These are phyloP conservation scores for Pheosia gnoma DNA, from an alignment of 2,888 invertebrate genomes.

Conservation along the genomic window DNA sequence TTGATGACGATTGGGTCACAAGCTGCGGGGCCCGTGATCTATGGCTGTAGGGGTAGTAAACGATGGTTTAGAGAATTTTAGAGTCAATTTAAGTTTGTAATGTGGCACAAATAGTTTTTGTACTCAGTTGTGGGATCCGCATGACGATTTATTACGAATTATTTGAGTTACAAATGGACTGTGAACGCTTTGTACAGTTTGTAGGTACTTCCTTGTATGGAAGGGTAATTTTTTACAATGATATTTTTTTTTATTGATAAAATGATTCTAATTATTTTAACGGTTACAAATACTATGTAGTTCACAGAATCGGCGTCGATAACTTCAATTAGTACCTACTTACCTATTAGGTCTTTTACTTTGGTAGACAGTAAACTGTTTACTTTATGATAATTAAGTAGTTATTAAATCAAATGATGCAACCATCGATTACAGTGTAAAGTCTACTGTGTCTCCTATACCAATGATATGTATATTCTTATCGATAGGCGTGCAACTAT, in stretches of 20 bases:
- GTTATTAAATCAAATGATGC: too few relatives aligned
- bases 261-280: neutral
- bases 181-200: slow-evolving; percentile 56
- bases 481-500: too few relatives aligned
- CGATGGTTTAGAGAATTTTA: slow-evolving; percentile 78
- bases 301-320: too few relatives aligned
- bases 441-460: too few relatives aligned
- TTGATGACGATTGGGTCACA: slow-evolving; percentile 81
- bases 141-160: slow-evolving; percentile 52
- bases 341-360: too few relatives aligned
- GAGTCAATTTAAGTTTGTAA: slow-evolving; percentile 75
- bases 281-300: too few relatives aligned
- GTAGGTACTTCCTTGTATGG: slow-evolving; percentile 11
- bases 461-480: too few relatives aligned
- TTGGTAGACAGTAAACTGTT: too few relatives aligned
- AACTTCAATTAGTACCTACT: too few relatives aligned
- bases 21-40: slow-evolving; percentile 71
- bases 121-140: slow-evolving; percentile 65
- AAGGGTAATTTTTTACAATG: slow-evolving; percentile 4
- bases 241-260: slow-evolving; percentile 16
- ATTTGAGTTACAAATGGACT: slow-evolving; percentile 62
- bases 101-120: slow-evolving; percentile 71
- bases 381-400: too few relatives aligned
- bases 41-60: slow-evolving; percentile 69
- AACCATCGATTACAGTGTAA: too few relatives aligned